Base-by-base conservation (phyloP, 2,797 vertebrate genomes). In the Trichosurus vulpecula region DNA sequence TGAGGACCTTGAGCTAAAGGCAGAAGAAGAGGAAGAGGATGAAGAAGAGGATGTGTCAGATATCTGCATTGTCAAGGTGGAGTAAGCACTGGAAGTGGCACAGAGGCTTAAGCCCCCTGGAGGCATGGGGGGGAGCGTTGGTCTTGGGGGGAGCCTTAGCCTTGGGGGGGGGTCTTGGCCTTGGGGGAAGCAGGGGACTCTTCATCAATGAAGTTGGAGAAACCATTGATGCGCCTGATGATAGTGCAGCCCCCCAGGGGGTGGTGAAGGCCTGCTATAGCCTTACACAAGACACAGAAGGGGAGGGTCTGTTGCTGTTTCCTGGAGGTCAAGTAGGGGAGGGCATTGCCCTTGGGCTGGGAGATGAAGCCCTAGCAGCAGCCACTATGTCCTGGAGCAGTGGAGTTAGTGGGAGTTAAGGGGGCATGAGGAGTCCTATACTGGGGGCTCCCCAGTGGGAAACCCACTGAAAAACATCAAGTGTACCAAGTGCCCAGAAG, bases 401-500 rank as follows among this genome's bases (percentile, higher is more conserved):
- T 47, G 97, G 98, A 97, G 97, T 97, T 96, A 97, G 97, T 0
- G 98, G 98, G 87, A 96, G 97, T 93, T 96, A 97, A 87, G 99
- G 98, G 81, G 96, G 97, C 2, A 96, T 96, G 93, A 96, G 97
- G 53, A 97, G 97, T n/a, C 97, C 97, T 89, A 93, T 98, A 93
- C 97, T 98, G 93, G 96, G 81, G 95, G 95, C 8, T 94, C 97
- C 25, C 95, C 97, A 0, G 93, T 97, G 0, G 97, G 95, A 53
- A 97, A 93, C 94, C 97, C 93, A 56, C 95, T 98, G 6, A 97
- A 98, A 94, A 99, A 98, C 94, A 96, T 99, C 0, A 99, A 99
- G 13, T 99, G 99, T 14, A 99, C 99, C 96, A 99, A 99, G 97
- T 99, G 99, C 47, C 99, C 99, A 0, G 98, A 99, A 96, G 98